phyloP scores from a whole-genome alignment of 64 coral and sea anemone genomes.

The Pocillopora damicornis region DNA sequence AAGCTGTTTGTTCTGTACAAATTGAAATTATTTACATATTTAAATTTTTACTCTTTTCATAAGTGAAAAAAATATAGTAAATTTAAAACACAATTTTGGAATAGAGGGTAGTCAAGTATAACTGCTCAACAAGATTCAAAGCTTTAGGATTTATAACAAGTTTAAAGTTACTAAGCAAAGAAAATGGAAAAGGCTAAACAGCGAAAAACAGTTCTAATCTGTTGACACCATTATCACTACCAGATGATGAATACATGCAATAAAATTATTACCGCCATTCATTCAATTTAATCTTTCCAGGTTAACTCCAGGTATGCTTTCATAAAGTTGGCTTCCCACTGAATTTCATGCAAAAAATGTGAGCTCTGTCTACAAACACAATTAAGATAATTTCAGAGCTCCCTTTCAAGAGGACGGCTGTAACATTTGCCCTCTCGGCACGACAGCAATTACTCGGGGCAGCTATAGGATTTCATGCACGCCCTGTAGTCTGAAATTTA shows the following conservation, averaged over 20 bases:
- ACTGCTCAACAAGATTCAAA: too few species aligned
- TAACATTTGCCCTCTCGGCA: background rate
- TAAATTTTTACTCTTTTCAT: background rate
- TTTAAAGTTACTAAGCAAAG: too few species aligned
- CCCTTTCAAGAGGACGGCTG: background rate
- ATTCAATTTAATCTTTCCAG: background rate
- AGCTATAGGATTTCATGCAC: background rate
- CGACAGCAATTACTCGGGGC: background rate
- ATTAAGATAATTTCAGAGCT: background rate
- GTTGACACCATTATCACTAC: too few species aligned
- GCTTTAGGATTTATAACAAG: too few species aligned
- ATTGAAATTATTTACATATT: background rate
- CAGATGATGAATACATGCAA: too few species aligned
- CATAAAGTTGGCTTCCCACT: background rate
- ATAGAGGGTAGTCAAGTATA: too few species aligned
- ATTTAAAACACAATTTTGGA: background rate
- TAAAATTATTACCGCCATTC: too few species aligned
- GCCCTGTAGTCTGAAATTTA: too few species aligned
- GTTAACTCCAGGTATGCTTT: background rate
- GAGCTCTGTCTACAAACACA: background rate
- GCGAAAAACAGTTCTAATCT: too few species aligned
- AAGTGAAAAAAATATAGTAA: background rate
- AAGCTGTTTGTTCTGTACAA: background rate
- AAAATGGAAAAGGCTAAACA: too few species aligned
- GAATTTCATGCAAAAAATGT: background rate